Percentiles rank a stretch among this genome's conserved stretches.
phyloP scores from a whole-genome alignment of 35 echinoderm and acorn worm species.

The Lytechinus pictus region DNA sequence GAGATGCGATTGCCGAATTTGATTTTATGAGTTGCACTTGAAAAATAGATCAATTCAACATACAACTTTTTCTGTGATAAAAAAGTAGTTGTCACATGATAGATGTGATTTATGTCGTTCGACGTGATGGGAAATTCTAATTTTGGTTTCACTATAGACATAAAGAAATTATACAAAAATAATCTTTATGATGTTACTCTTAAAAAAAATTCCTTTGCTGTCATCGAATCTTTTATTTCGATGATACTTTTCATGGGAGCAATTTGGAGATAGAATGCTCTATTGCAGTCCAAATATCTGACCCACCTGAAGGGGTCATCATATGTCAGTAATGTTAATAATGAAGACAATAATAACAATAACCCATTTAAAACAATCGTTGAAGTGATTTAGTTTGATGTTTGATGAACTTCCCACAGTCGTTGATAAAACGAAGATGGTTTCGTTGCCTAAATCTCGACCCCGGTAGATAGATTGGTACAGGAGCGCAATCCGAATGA shows the following conservation, averaged over 20 bases:
- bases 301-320: not conserved
- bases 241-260: not conserved
- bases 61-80: no score
- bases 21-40: no score
- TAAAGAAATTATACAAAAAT: no score
- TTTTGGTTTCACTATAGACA: no score
- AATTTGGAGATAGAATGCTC: not conserved
- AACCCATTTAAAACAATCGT: not conserved
- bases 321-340: not conserved
- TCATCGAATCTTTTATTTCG: not conserved
- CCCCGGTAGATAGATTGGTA: not conserved
- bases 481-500: not conserved
- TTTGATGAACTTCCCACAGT: not conserved
- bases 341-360: no score
- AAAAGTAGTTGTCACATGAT: no score
- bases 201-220: not conserved
- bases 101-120: no score
- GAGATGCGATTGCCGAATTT: no score
- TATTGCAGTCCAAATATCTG: not conserved
- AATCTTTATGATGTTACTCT: no score
- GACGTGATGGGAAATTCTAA: no score
- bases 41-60: no score
- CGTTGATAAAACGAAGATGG: not conserved
- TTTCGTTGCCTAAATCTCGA: not conserved
- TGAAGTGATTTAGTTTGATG: not conserved